These are phyloP conservation scores for Oryzias woworae DNA, from an alignment of 2,113 vertebrate genomes.

Conservation along the genomic window DNA sequence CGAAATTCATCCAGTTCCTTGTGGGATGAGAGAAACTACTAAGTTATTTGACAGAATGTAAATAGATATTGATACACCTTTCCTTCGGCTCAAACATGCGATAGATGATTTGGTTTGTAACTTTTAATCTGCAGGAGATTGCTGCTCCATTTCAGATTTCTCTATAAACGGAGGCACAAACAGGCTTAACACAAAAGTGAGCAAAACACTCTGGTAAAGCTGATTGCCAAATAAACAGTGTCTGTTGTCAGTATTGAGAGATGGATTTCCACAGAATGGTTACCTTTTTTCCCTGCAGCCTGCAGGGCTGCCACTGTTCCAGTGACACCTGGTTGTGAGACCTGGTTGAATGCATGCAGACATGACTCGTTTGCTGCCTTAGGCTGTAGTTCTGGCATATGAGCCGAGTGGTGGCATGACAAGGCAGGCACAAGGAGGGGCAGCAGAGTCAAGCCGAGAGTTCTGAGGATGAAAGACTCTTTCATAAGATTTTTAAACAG, in stretches of 20 bases:
- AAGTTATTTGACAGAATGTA: too few species aligned
- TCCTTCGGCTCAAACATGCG: too few species aligned
- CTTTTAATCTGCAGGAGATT: too few species aligned
- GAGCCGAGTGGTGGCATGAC: slow-evolving; percentile 45
- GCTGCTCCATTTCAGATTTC: too few species aligned
- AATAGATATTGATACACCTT: too few species aligned
- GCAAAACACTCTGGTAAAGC: slow-evolving; percentile 41
- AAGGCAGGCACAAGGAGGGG: slow-evolving; percentile 30
- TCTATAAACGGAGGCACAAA: slow-evolving; percentile 12
- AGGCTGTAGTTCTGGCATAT: slow-evolving; percentile 42
- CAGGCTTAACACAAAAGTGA: slow-evolving; percentile 36
- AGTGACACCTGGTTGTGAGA: slow-evolving; percentile 46
- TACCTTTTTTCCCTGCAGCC: slow-evolving; percentile 44
- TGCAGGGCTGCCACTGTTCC: slow-evolving; percentile 19
- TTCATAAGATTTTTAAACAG: slow-evolving; percentile 18
- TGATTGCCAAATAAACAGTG: slow-evolving; percentile 48
- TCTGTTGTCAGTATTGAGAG: slow-evolving; percentile 47
- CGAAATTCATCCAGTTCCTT: too few species aligned
- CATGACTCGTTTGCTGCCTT: slow-evolving; percentile 62
- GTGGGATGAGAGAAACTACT: too few species aligned
- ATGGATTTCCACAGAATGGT: slow-evolving; percentile 53
- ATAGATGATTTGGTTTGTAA: too few species aligned
- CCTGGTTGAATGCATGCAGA: slow-evolving; percentile 53
- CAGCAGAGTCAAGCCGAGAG: slow-evolving; percentile 13
- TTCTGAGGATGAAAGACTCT: slow-evolving; percentile 20